A percentile compares a stretch with the other conserved stretches of the same genome.
phyloP scores from a whole-genome alignment of 1,140 invertebrate species.

The Bilobella aurantiaca region DNA sequence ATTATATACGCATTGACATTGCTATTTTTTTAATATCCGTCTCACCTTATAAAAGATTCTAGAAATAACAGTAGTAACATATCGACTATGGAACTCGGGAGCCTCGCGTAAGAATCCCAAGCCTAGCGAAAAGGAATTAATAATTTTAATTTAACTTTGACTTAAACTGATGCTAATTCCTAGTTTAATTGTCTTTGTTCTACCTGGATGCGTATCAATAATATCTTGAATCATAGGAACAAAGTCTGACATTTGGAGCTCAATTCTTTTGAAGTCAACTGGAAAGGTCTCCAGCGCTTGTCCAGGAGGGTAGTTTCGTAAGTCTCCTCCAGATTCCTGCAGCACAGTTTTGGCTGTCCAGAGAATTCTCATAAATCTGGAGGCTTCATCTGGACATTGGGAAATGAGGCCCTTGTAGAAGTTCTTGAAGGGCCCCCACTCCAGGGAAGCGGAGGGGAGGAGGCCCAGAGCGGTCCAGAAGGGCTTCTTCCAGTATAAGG shows the following conservation, averaged over 20 bases:
- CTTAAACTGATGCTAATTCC: too few relatives aligned
- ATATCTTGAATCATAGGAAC: constrained; percentile 91
- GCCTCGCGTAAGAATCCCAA: constrained; percentile 92
- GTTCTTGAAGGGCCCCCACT: constrained; percentile 14
- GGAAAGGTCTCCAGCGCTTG: neutral
- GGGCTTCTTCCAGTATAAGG: constrained; percentile 90
- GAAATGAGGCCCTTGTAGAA: constrained; percentile 33
- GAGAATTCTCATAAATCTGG: constrained; percentile 78
- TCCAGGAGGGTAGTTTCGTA: neutral
- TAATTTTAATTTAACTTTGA: constrained; percentile 52
- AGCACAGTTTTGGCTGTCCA: constrained; percentile 26
- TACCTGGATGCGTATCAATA: constrained; percentile 96
- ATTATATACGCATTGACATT: too few relatives aligned
- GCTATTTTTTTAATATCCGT: too few relatives aligned
- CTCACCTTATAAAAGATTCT: constrained; percentile 83
- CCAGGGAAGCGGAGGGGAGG: constrained; percentile 34
- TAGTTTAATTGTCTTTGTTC: too few relatives aligned
- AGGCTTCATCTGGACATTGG: constrained; percentile 82
- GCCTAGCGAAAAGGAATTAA: constrained; percentile 37
- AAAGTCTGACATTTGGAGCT: constrained; percentile 55
- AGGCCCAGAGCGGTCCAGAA: constrained; percentile 75
- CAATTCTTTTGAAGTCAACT: constrained; percentile 9
- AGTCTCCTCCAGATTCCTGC: neutral
- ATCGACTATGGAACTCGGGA: constrained; percentile 86
- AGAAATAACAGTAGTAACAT: constrained; percentile 60